These are phyloP conservation scores for Myripristis jacobus DNA, from an alignment of 2,797 vertebrate genomes.

Conservation along the genomic window DNA sequence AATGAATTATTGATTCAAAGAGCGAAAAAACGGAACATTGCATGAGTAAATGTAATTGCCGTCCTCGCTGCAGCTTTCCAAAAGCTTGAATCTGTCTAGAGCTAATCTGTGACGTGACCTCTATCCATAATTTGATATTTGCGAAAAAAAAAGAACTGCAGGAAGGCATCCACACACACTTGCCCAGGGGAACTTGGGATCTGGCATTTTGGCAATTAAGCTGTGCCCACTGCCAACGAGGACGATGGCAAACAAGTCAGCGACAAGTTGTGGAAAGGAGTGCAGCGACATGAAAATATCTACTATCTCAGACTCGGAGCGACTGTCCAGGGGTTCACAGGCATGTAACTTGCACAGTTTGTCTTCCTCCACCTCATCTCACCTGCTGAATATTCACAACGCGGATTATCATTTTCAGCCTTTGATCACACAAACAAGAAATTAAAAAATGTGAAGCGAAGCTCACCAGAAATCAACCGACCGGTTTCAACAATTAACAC, in stretches of 20 bases:
- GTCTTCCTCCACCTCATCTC: slow-evolving; percentile 42
- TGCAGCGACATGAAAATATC: slow-evolving; percentile 56
- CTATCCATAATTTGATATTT: slow-evolving; percentile 40
- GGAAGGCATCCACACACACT: not conserved
- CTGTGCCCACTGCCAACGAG: slow-evolving; percentile 28
- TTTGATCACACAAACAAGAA: slow-evolving; percentile 21
- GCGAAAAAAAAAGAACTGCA: slow-evolving; percentile 18
- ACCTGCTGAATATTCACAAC: slow-evolving; percentile 61
- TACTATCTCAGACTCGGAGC: slow-evolving; percentile 11
- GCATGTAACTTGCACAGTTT: slow-evolving; percentile 55
- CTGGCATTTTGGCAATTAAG: slow-evolving; percentile 50
- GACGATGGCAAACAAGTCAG: slow-evolving; percentile 28
- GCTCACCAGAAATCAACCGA: slow-evolving; percentile 31
- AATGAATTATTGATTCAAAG: slow-evolving; percentile 75
- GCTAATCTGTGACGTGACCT: slow-evolving; percentile 41
- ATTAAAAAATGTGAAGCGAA: slow-evolving; percentile 21
- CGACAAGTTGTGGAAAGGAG: slow-evolving; percentile 16
- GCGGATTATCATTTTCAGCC: slow-evolving; percentile 18
- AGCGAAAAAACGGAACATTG: slow-evolving; percentile 54
- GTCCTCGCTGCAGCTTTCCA: slow-evolving; percentile 48
- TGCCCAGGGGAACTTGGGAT: slow-evolving; percentile 9
- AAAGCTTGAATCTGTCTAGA: slow-evolving; percentile 48
- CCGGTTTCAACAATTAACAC: slow-evolving; percentile 28
- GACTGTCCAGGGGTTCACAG: slow-evolving; percentile 56
- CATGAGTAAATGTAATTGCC: slow-evolving; percentile 66